These are phyloP conservation scores for Druon quercuslanigerum DNA, from an alignment of 1,140 invertebrate genomes.

Conservation along the genomic window DNA sequence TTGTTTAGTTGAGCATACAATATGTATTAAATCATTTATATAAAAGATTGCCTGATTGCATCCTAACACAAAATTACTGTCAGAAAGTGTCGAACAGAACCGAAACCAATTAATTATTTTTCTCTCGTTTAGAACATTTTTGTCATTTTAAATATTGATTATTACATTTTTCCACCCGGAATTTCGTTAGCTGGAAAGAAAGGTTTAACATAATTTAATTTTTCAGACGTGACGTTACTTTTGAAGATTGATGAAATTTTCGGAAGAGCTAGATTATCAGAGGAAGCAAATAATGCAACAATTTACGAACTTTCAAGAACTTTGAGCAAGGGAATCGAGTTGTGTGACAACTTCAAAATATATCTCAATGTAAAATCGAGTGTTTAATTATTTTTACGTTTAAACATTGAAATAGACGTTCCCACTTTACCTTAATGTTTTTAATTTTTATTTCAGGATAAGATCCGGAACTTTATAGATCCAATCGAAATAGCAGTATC, in stretches of 20 bases:
- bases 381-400: no score
- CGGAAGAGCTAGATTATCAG: constrained; percentile 49
- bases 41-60: no score
- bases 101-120: no score
- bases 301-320: constrained; percentile 40
- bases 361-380: constrained; percentile 43
- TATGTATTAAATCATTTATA: no score
- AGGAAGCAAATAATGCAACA: constrained; percentile 16
- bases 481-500: constrained; percentile 58
- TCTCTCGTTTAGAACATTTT: no score
- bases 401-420: no score
- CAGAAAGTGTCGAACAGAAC: no score
- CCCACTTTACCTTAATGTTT: not conserved
- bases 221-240: constrained; percentile 8
- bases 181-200: not conserved
- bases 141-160: no score
- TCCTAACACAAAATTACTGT: no score
- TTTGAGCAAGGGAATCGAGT: constrained; percentile 30
- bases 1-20: no score
- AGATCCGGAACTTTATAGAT: constrained; percentile 61
- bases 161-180: no score
- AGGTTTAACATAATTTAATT: constrained; percentile 30
- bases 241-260: constrained; percentile 55
- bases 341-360: constrained; percentile 40
- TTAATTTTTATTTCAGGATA: constrained; percentile 51